Base-by-base conservation (phyloP, 2,113 vertebrate genomes). In the Hylia prasina region DNA sequence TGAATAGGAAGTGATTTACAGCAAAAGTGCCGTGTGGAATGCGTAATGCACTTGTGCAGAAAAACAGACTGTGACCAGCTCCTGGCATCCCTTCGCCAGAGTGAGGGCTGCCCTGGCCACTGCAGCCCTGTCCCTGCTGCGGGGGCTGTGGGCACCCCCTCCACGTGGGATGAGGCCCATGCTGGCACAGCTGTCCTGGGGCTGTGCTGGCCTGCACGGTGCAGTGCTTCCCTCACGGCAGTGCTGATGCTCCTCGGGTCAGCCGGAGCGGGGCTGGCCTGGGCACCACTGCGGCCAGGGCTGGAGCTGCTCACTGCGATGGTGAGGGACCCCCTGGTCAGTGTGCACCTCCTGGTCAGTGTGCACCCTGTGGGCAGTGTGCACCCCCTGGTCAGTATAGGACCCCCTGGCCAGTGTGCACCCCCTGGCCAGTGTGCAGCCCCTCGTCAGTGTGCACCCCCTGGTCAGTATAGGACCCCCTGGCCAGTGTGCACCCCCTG, bases 1-100 rank as follows among this genome's bases (percentile, higher is more conserved):
- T 96, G 96, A 97, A 95, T 96, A 84, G 96, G 97, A 96, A 95
- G 90, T 96, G 97, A 96, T 98, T 97, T 97, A 91, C 65, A 56
- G 96, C 86, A 60, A 66, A 93, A 40, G 72, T 8, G 56, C 80
- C 2, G 79, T 14, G 82, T 7, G 17, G 97, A 97, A 95, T 97
- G 64, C 90, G 94, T 94, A 92, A 96, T 77, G 82, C 53, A 33
- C 79, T 85, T 28, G 82, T 94, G 82, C 78, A 70, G 56, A 39
- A 75, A 63, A 91, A 56, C 75, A 39, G 66, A 20, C 71, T 17
- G 61, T 23, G 2, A 22, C 42, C 19, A n/a, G 44, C 54, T 60
- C 80, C 24, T 37, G 47, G 42, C 51, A 31, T 54, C 44, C 80
- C 73, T 11, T 9, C 0, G 7, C 39, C 68, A 45, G 61, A 22